Conservation (phyloP, 2,113 vertebrate species). For the Seriola quinqueradiata region DNA sequence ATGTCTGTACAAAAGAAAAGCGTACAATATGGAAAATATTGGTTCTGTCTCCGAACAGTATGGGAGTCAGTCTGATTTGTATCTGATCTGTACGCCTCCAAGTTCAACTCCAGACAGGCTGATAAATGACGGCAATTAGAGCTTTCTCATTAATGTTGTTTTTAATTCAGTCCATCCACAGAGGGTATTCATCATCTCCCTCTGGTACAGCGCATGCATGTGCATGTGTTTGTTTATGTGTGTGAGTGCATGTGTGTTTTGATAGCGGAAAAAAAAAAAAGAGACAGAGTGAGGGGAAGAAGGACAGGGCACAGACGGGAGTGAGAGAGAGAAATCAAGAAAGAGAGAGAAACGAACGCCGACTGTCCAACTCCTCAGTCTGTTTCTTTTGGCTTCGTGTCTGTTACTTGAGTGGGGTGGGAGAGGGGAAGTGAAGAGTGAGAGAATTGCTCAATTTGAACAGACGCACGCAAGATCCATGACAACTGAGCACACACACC, state of each 20-base stretch:
- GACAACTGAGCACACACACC: constrained; percentile 1
- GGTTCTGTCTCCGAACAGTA: neutral
- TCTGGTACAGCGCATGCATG: constrained; percentile 5
- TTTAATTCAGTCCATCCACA: constrained; percentile 59
- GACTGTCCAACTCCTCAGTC: constrained; percentile 5
- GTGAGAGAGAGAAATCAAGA: neutral
- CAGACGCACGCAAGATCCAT: neutral
- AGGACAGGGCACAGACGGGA: neutral
- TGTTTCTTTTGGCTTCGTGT: constrained; percentile 54
- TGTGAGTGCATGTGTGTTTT: constrained; percentile 25
- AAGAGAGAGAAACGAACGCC: neutral
- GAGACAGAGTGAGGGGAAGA: neutral
- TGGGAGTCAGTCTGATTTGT: constrained; percentile 32
- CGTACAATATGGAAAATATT: constrained; percentile 1
- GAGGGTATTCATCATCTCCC: constrained; percentile 58
- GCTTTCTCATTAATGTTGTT: constrained; percentile 67
- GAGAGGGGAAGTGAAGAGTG: constrained; percentile 22
- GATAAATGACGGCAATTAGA: constrained; percentile 68
- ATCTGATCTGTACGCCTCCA: constrained; percentile 36
- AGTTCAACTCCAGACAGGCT: constrained; percentile 59
- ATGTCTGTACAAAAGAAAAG: neutral
- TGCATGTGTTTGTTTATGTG: constrained; percentile 53
- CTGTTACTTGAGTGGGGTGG: constrained; percentile 26
- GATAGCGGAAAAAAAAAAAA: constrained; percentile 2
- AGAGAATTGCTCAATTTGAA: constrained; percentile 8